Evolutionary conservation across 2,888 invertebrate genomes (phyloP).

Genomic region (Tyria jacobaeae): DNA sequence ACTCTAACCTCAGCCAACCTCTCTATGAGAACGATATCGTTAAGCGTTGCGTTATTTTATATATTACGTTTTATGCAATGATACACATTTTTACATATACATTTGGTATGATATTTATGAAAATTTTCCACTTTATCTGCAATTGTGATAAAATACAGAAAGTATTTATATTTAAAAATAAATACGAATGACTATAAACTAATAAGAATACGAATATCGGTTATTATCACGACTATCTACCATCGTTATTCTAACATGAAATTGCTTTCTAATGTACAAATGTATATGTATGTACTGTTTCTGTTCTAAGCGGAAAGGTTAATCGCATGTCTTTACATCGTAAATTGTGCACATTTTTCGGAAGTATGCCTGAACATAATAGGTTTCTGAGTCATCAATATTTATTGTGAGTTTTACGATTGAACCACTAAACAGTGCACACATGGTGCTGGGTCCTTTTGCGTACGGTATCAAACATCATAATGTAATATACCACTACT

Average conservation of each 20-base stretch:
- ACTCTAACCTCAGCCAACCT: too few species aligned
- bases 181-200: too few species aligned
- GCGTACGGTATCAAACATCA: conserved; percentile 58
- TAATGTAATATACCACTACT: conserved; percentile 46
- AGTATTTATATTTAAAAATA: too few species aligned
- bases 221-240: conserved; percentile 13
- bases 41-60: too few species aligned
- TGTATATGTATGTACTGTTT: conserved; percentile 41
- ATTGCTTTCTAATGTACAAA: conserved; percentile 27
- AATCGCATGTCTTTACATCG: conserved; percentile 78
- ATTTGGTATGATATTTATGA: too few species aligned
- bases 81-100: too few species aligned
- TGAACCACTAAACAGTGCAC: conserved; percentile 69
- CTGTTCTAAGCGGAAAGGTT: conserved; percentile 65
- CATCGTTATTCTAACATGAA: conserved; percentile 20
- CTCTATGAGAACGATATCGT: too few species aligned
- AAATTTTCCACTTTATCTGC: too few species aligned
- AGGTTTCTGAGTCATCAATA: conserved; percentile 81
- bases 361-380: conserved; percentile 78
- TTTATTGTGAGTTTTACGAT: conserved; percentile 81
- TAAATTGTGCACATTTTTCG: conserved; percentile 80
- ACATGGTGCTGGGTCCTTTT: conserved; percentile 63
- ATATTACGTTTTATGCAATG: too few species aligned
- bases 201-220: conserved; percentile 10
- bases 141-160: too few species aligned